Percentiles rank a stretch among this genome's conserved stretches.
phyloP scores from a whole-genome alignment of 2,113 vertebrate genomes.

The Todiramphus saurophagus region DNA sequence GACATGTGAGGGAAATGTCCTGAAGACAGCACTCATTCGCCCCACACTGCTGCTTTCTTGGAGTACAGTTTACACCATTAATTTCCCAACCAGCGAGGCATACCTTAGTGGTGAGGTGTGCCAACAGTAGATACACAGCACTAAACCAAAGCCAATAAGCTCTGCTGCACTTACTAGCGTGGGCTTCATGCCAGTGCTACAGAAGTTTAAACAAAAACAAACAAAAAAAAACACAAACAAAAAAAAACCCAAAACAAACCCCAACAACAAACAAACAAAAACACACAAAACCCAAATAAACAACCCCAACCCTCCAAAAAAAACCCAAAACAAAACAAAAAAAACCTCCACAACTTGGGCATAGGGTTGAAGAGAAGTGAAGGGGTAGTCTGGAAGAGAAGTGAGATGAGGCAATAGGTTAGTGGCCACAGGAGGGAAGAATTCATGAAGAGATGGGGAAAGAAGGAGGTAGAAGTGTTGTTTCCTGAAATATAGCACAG shows the following conservation, averaged over 20 bases:
- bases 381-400: background rate
- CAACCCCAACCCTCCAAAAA: too few species aligned
- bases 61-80: background rate
- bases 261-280: too few species aligned
- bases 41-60: background rate
- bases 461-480: background rate
- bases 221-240: too few species aligned
- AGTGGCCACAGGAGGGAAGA: background rate
- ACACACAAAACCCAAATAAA: too few species aligned
- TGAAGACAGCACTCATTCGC: background rate
- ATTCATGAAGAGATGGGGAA: background rate
- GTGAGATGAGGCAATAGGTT: background rate
- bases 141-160: background rate
- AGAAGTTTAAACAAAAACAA: too few species aligned
- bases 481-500: background rate
- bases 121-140: background rate
- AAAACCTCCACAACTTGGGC: too few species aligned
- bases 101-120: background rate
- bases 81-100: background rate
- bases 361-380: background rate
- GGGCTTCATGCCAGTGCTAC: background rate
- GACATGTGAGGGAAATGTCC: background rate
- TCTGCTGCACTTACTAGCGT: background rate
- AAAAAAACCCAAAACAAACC: too few species aligned
- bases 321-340: too few species aligned